phyloP scores from a whole-genome alignment of 2,113 vertebrate genomes.

The Prochilodus magdalenae region DNA sequence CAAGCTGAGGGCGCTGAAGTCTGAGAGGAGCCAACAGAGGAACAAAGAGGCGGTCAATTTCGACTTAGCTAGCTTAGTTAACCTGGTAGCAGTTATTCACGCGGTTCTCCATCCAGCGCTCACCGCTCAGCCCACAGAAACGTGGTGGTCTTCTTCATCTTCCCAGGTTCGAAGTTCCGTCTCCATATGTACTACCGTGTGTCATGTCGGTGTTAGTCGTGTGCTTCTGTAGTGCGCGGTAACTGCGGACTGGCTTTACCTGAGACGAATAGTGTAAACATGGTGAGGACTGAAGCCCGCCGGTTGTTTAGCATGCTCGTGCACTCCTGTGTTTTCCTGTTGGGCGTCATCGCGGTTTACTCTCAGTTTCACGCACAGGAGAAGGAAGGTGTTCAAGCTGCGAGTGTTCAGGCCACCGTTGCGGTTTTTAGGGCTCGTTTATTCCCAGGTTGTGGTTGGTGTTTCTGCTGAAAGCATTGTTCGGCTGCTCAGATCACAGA shows the following conservation, averaged over 20 bases:
- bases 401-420: too few species aligned
- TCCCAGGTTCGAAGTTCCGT: slow-evolving; percentile 63
- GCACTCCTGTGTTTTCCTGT: not conserved
- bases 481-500: not conserved
- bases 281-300: not conserved
- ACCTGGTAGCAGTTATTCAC: not conserved
- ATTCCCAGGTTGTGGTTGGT: too few species aligned
- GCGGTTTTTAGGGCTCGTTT: too few species aligned
- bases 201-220: too few species aligned
- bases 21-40: too few species aligned
- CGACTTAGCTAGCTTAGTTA: not conserved
- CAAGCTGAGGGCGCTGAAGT: not conserved
- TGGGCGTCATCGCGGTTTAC: not conserved
- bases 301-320: too few species aligned
- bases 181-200: not conserved
- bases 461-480: not conserved
- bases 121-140: slow-evolving; percentile 8
- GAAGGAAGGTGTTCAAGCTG: too few species aligned
- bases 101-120: not conserved
- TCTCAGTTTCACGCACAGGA: too few species aligned
- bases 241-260: too few species aligned
- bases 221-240: too few species aligned
- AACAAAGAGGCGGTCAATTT: too few species aligned
- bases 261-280: not conserved
- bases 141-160: slow-evolving; percentile 14